phyloP scores from a whole-genome alignment of 2,113 vertebrate species.

The Alectura lathami region DNA sequence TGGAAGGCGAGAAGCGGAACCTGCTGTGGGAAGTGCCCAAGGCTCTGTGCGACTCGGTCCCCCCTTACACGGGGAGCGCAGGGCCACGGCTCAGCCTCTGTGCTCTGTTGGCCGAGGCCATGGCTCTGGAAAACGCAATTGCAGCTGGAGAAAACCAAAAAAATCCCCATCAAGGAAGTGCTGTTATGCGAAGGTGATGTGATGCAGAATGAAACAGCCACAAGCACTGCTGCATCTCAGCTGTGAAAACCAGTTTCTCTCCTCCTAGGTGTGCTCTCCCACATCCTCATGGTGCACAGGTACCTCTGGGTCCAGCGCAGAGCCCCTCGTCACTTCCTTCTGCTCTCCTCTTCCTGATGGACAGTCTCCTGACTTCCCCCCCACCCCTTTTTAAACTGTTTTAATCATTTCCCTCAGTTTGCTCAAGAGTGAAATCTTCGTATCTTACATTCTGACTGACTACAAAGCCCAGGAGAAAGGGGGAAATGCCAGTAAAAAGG shows the following conservation, averaged over 20 bases:
- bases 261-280: not conserved
- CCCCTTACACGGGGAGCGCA: not conserved
- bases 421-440: not conserved
- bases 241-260: not conserved
- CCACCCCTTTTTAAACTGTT: not conserved
- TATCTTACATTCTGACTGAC: not conserved
- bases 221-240: not conserved
- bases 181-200: not conserved
- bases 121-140: accelerated
- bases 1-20: accelerated
- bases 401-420: not conserved
- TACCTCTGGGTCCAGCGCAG: accelerated
- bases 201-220: not conserved
- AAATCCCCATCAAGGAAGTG: not conserved
- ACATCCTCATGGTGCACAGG: not conserved
- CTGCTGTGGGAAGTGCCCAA: not conserved
- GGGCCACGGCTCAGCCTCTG: not conserved
- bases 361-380: not conserved
- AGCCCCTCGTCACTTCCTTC: not conserved
- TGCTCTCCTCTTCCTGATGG: not conserved
- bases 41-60: accelerated
- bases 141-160: not conserved
- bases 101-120: not conserved
- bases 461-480: not conserved
- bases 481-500: too few relatives aligned